A percentile compares a stretch with the other conserved stretches of the same genome.
Conservation (phyloP, 2,888 invertebrate species). For the Ormyrus nitidulus region DNA sequence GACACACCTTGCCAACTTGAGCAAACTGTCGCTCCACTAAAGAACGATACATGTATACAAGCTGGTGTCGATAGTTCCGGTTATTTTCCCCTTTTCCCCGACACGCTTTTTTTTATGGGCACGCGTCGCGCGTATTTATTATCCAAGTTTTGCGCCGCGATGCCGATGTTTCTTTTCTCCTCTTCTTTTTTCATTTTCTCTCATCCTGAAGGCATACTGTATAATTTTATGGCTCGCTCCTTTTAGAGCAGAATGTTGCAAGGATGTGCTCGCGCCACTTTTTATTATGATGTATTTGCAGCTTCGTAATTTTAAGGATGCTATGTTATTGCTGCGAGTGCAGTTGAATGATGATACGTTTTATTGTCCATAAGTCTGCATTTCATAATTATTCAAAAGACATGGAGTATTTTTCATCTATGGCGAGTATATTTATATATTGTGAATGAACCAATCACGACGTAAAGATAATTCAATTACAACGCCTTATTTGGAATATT, state of each 20-base stretch:
- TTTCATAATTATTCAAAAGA: too few species aligned
- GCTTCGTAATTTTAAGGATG: slow-evolving; percentile 17
- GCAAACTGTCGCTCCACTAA: slow-evolving; percentile 28
- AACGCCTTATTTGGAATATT: too few species aligned
- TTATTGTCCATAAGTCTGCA: too few species aligned
- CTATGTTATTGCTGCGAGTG: neutral
- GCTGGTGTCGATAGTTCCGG: slow-evolving; percentile 37
- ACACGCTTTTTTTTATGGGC: slow-evolving; percentile 26
- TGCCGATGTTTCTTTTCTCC: slow-evolving; percentile 21
- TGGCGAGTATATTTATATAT: too few species aligned
- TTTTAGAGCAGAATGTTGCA: slow-evolving; percentile 3
- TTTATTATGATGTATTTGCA: slow-evolving; percentile 29
- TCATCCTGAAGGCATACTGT: slow-evolving; percentile 11
- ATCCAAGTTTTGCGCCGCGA: slow-evolving; percentile 48
- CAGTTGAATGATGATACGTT: slow-evolving; percentile 9
- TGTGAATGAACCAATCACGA: too few species aligned
- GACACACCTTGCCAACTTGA: slow-evolving; percentile 30
- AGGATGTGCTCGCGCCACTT: slow-evolving; percentile 14
- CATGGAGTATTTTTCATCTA: too few species aligned
- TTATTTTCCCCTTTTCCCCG: slow-evolving; percentile 1
- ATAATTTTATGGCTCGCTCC: slow-evolving; percentile 52
- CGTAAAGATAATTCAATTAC: too few species aligned
- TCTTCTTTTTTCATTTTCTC: slow-evolving; percentile 27
- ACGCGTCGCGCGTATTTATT: slow-evolving; percentile 50
- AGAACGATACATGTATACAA: neutral